phyloP scores from a whole-genome alignment of 2,113 vertebrate genomes.

The Calyptomena viridis region DNA sequence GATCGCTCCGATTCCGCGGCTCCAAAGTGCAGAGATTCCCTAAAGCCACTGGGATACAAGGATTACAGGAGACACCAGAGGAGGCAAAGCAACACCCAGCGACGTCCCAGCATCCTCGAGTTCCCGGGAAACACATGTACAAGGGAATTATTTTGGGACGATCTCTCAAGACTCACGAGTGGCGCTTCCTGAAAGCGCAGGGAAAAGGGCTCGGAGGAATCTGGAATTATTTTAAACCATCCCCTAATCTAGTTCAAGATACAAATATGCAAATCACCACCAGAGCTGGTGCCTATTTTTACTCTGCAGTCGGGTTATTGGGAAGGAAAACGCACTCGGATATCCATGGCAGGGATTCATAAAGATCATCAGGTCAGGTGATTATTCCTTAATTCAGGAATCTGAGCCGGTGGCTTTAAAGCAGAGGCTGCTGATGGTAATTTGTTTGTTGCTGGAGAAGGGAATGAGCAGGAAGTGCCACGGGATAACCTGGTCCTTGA shows the following conservation, averaged over 20 bases:
- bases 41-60: conserved; percentile 24
- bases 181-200: neutral
- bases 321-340: neutral
- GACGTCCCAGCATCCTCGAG: neutral
- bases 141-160: neutral
- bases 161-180: neutral
- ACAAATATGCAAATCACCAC: conserved; percentile 11
- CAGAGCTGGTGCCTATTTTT: neutral
- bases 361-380: neutral
- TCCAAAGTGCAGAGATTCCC: neutral
- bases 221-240: neutral
- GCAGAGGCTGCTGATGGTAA: conserved; percentile 93
- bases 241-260: conserved; percentile 34
- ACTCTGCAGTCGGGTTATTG: neutral
- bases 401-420: conserved; percentile 64
- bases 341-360: neutral
- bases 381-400: neutral
- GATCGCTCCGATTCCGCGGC: neutral
- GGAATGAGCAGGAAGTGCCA: conserved; percentile 77
- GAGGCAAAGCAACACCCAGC: neutral
- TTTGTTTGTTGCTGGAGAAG: conserved; percentile 76
- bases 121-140: neutral
- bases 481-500: conserved; percentile 75
- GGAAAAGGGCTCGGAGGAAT: neutral
- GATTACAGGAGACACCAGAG: neutral